Conservation (phyloP, 2,888 invertebrate species). For the Dryomyza anilis region DNA sequence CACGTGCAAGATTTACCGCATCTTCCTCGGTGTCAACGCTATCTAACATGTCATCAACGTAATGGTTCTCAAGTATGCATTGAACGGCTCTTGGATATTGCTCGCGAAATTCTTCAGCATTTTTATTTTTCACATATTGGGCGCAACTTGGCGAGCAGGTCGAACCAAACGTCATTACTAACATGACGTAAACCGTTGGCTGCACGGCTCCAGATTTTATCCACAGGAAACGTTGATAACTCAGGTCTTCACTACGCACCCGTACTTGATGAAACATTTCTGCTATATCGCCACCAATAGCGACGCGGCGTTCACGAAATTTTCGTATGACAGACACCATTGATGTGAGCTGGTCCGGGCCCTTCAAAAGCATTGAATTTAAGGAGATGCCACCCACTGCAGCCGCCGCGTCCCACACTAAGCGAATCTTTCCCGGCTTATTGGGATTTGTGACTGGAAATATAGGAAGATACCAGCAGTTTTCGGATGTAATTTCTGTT, state of each 20-base stretch:
- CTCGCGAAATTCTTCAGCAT: conserved; percentile 3
- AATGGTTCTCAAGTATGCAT: too few species aligned
- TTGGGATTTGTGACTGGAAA: conserved; percentile 41
- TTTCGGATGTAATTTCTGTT: conserved; percentile 4
- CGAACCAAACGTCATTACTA: conserved; percentile 28
- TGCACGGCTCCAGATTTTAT: conserved; percentile 6
- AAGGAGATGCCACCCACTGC: conserved; percentile 3
- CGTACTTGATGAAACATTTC: conserved; percentile 34
- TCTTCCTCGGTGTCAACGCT: too few species aligned
- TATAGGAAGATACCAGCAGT: conserved; percentile 41
- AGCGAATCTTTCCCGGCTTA: conserved; percentile 36
- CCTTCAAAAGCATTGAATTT: conserved; percentile 15
- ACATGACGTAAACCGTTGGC: conserved; percentile 30
- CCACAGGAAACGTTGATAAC: conserved; percentile 31
- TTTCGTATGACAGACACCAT: conserved; percentile 5
- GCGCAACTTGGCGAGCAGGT: conserved; percentile 32
- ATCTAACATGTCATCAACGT: too few species aligned
- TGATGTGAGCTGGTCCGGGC: conserved; percentile 9
- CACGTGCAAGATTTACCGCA: too few species aligned
- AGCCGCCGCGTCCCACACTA: conserved; percentile 22
- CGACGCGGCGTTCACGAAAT: conserved; percentile 3
- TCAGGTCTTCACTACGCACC: too few species aligned
- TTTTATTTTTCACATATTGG: conserved; percentile 21
- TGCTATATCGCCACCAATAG: conserved; percentile 27
- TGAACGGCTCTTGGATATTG: too few species aligned